These are phyloP conservation scores for Neopipo cinnamomea DNA, from an alignment of 2,113 vertebrate species.

Conservation along the genomic window DNA sequence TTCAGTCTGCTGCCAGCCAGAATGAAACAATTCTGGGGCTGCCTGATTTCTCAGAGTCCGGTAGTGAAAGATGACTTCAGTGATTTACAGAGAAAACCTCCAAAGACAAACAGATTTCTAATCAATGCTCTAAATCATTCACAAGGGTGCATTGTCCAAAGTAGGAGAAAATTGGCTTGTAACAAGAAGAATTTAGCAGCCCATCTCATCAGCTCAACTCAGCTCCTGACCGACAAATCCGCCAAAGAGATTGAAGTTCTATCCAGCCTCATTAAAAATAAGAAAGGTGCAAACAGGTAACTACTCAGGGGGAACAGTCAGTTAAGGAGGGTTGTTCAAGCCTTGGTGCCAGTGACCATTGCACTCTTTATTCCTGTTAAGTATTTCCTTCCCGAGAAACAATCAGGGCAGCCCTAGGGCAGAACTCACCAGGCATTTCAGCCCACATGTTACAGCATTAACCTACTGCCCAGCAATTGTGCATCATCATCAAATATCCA, in stretches of 20 bases:
- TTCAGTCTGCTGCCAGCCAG: neutral
- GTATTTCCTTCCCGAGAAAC: neutral
- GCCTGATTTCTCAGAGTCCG: neutral
- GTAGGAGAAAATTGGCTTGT: neutral
- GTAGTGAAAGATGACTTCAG: neutral
- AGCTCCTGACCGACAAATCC: neutral
- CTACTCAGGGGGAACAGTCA: neutral
- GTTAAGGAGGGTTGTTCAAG: neutral
- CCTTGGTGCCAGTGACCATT: neutral
- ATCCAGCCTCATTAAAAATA: neutral
- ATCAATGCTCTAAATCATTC: slow-evolving; percentile 28
- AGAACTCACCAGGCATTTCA: neutral
- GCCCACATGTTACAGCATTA: slow-evolving; percentile 1
- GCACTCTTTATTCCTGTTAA: neutral
- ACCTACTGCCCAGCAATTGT: slow-evolving; percentile 21
- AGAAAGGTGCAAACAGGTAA: neutral
- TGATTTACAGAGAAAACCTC: slow-evolving; percentile 19
- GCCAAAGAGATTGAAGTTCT: neutral
- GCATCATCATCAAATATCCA: slow-evolving; percentile 14
- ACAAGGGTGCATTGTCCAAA: neutral
- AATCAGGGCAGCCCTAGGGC: neutral
- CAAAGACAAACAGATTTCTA: slow-evolving; percentile 26
- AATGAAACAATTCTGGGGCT: neutral
- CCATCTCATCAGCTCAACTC: neutral
- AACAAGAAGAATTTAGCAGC: neutral